A percentile compares a stretch with the other conserved stretches of the same genome.
Evolutionary conservation across 1,140 invertebrate genomes (phyloP).

Genomic region (Argopecten irradians): DNA sequence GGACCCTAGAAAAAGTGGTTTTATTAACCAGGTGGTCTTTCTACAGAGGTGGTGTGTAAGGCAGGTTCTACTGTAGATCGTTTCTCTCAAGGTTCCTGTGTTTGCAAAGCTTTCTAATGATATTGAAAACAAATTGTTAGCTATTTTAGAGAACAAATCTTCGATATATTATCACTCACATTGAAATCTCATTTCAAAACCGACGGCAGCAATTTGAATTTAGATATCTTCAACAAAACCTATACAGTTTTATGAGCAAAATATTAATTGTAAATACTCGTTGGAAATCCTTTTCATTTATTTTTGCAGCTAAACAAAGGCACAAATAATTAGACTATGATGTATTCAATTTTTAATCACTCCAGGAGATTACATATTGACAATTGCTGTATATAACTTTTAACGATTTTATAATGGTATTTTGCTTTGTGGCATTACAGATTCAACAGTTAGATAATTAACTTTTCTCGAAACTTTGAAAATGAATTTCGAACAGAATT

Average conservation of each 20-base stretch:
- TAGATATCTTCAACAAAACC: not conserved
- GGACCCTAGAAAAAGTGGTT: too few relatives aligned
- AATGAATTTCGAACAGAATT: not conserved
- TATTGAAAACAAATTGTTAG: not conserved
- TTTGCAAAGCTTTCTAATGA: not conserved
- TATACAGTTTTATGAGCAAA: not conserved
- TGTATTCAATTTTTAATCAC: too few relatives aligned
- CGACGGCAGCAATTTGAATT: not conserved
- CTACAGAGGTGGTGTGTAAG: too few relatives aligned
- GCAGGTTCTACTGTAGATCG: too few relatives aligned
- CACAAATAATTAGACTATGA: not conserved
- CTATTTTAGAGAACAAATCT: not conserved
- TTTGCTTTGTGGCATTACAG: not conserved
- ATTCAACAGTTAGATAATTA: not conserved
- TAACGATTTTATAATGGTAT: not conserved
- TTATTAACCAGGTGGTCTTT: too few relatives aligned
- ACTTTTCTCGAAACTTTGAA: not conserved
- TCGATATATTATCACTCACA: not conserved
- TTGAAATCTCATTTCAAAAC: not conserved
- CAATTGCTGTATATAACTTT: not conserved
- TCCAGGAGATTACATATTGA: not conserved
- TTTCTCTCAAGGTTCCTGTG: not conserved
- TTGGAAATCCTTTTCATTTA: not conserved
- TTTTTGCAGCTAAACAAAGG: not conserved
- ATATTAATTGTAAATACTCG: slow-evolving; percentile 1